Evolutionary conservation across 2,888 invertebrate genomes (phyloP).

Genomic region (Xestia xanthographa): DNA sequence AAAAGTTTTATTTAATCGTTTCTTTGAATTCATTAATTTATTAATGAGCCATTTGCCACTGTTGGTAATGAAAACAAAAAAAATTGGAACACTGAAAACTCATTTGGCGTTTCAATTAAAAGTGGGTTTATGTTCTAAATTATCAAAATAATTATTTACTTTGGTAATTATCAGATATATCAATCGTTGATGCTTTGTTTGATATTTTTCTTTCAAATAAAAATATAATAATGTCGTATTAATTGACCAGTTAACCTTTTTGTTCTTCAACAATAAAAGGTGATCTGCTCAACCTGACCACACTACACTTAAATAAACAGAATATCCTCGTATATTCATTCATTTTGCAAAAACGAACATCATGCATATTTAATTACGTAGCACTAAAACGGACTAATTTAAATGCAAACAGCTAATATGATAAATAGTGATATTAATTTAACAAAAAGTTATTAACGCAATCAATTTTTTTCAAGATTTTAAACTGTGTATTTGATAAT

Average conservation of each 20-base stretch:
- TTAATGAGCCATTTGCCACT: not conserved
- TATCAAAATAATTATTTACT: no score
- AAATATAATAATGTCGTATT: not conserved
- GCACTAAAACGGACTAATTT: not conserved
- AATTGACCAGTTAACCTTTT: not conserved
- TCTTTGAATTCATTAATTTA: not conserved
- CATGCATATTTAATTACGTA: not conserved
- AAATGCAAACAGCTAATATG: not conserved
- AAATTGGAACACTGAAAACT: not conserved
- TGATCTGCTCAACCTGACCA: not conserved
- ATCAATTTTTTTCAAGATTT: not conserved
- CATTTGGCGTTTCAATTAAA: no score
- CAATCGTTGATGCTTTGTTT: not conserved
- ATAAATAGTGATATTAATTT: not conserved
- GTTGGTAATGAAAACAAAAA: not conserved
- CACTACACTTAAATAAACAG: not conserved
- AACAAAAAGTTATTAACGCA: not conserved
- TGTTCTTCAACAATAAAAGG: not conserved
- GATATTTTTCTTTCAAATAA: not conserved
- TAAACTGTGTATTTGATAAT: no score
- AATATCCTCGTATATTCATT: not conserved
- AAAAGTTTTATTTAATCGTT: not conserved
- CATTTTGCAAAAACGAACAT: no score
- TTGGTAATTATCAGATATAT: not conserved
- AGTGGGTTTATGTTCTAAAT: no score